Percentiles rank a stretch among this genome's conserved stretches.
Conservation (phyloP, 1,140 invertebrate species). For the Paraescarpia echinospica region DNA sequence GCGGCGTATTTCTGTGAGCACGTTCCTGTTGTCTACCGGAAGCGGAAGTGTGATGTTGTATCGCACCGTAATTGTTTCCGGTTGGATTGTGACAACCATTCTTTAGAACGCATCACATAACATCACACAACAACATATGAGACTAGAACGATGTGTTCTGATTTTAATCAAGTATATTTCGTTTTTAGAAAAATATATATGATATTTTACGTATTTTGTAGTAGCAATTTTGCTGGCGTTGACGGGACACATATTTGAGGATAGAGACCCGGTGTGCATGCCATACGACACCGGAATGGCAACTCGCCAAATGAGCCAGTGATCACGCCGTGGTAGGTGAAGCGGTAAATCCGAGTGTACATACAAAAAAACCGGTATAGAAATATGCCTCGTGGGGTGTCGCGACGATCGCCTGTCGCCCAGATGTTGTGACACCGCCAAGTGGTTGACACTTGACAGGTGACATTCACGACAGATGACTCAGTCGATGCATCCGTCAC, state of each 20-base stretch:
- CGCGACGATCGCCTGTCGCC: not conserved
- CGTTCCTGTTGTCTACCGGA: not conserved
- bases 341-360: not conserved
- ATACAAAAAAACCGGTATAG: not conserved
- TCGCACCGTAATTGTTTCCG: not conserved
- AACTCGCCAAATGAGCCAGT: not conserved
- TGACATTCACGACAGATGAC: not conserved
- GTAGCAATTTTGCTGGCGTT: not conserved
- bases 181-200: not conserved
- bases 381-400: not conserved
- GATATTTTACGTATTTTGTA: not conserved
- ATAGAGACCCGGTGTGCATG: not conserved
- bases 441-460: conserved; percentile 3
- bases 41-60: not conserved
- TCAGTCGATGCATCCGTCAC: not conserved
- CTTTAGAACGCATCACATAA: not conserved
- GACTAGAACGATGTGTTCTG: too few relatives aligned
- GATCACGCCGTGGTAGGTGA: not conserved
- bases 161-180: not conserved
- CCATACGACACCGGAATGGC: not conserved
- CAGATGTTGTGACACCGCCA: conserved; percentile 3
- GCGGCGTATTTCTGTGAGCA: not conserved
- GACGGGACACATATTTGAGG: not conserved
- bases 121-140: too few relatives aligned
- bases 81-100: not conserved